A percentile compares a stretch with the other conserved stretches of the same genome.
phyloP scores from a whole-genome alignment of 1,140 invertebrate genomes.

The Penaeus indicus region DNA sequence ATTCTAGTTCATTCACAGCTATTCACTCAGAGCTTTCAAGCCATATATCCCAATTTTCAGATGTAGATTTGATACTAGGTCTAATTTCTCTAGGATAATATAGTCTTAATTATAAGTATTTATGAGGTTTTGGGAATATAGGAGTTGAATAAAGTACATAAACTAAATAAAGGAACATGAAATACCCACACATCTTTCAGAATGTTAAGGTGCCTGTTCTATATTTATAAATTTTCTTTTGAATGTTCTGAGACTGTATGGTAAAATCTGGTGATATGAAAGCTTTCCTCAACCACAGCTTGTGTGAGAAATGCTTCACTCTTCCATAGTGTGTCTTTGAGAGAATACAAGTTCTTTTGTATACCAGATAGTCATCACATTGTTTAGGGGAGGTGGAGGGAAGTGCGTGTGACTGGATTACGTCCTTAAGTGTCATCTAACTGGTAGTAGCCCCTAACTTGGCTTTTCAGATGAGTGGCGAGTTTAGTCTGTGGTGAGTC shows the following conservation, averaged over 20 bases:
- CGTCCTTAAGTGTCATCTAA: constrained; percentile 62
- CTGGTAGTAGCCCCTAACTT: constrained; percentile 66
- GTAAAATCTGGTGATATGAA: constrained; percentile 35
- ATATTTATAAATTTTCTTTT: constrained; percentile 3
- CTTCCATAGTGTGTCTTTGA: constrained; percentile 42
- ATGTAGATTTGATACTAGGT: too few species aligned
- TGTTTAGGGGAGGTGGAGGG: constrained; percentile 17
- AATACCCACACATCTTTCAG: background rate
- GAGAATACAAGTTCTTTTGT: constrained; percentile 37
- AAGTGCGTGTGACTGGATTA: constrained; percentile 52
- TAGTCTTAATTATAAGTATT: too few species aligned
- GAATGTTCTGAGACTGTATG: constrained; percentile 27
- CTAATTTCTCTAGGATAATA: background rate
- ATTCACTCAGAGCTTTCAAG: too few species aligned
- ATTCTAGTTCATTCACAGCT: too few species aligned
- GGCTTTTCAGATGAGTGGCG: constrained; percentile 66
- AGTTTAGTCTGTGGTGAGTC: constrained; percentile 63
- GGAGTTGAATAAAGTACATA: background rate
- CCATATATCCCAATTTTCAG: too few species aligned
- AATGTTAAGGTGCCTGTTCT: background rate
- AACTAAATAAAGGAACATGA: background rate
- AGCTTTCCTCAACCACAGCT: constrained; percentile 32
- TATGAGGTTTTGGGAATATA: too few species aligned
- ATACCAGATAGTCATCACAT: constrained; percentile 42
- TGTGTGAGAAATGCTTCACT: constrained; percentile 48